Evolutionary conservation across 2,113 vertebrate species (phyloP).

Genomic region (Elachura formosa): DNA sequence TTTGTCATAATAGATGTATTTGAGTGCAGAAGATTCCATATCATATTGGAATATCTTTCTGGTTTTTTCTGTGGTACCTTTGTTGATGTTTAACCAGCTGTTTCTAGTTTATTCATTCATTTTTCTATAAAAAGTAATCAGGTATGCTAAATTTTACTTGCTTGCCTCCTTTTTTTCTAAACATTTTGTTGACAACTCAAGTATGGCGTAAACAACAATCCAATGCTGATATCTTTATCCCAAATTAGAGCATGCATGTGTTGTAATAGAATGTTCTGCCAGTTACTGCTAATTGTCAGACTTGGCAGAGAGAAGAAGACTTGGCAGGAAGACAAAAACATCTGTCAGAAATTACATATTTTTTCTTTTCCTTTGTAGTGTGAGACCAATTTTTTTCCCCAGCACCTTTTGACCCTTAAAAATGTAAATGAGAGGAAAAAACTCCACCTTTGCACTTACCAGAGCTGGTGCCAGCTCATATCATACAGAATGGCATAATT

Average conservation of each 20-base stretch:
- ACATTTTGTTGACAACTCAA: not conserved
- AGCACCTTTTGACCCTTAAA: not conserved
- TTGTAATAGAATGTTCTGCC: not conserved
- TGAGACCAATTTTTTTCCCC: not conserved
- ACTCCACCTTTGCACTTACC: not conserved
- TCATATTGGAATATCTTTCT: not conserved
- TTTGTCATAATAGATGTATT: not conserved
- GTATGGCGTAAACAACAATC: fast-evolving
- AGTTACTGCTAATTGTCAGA: not conserved
- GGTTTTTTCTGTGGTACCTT: not conserved
- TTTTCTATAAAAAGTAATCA: not conserved
- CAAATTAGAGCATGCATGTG: not conserved
- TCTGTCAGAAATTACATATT: not conserved
- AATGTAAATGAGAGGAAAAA: not conserved
- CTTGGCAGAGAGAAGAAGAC: not conserved
- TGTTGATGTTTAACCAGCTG: not conserved
- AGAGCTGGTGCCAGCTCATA: not conserved
- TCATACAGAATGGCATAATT: not conserved
- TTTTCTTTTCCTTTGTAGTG: not conserved
- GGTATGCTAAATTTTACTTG: not conserved
- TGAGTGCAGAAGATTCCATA: not conserved
- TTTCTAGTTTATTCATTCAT: not conserved
- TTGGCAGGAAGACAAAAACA: not conserved
- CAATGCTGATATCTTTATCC: not conserved
- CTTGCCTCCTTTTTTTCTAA: not conserved